phyloP scores from a whole-genome alignment of 2,113 vertebrate genomes.

The Anoplopoma fimbria region DNA sequence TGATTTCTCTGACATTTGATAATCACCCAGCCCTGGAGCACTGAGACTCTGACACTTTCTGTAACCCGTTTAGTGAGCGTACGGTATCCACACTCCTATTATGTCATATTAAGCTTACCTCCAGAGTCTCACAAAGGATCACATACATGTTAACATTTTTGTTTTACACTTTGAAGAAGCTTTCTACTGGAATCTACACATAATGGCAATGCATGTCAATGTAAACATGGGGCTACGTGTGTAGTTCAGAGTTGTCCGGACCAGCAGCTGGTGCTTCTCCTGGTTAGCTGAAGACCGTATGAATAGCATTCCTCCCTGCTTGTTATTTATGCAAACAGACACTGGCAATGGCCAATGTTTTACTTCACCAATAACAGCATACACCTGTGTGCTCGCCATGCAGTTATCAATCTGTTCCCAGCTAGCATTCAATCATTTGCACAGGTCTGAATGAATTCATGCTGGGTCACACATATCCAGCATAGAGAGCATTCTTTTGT shows the following conservation, averaged over 20 bases:
- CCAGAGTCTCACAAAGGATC: not conserved
- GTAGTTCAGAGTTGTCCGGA: not conserved
- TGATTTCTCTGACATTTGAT: not conserved
- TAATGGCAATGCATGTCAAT: not conserved
- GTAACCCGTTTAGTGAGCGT: not conserved
- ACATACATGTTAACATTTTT: not conserved
- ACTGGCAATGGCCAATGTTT: conserved; percentile 2
- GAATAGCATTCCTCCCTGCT: not conserved
- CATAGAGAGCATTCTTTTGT: conserved; percentile 27
- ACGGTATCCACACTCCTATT: not conserved
- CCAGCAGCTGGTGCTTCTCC: not conserved
- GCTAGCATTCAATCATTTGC: conserved; percentile 39
- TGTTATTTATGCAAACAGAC: conserved; percentile 32
- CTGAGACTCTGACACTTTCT: not conserved
- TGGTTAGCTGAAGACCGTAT: not conserved
- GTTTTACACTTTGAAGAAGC: not conserved
- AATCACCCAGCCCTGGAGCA: not conserved
- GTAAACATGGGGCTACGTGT: not conserved
- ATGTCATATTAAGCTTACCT: not conserved
- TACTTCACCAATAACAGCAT: not conserved
- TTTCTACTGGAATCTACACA: not conserved
- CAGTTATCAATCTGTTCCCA: conserved; percentile 39
- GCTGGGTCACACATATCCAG: conserved; percentile 41
- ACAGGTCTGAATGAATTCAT: conserved; percentile 29
- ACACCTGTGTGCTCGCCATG: conserved; percentile 20